Base-by-base conservation (phyloP, 2,797 vertebrate genomes). In the Cryptoprocta ferox region DNA sequence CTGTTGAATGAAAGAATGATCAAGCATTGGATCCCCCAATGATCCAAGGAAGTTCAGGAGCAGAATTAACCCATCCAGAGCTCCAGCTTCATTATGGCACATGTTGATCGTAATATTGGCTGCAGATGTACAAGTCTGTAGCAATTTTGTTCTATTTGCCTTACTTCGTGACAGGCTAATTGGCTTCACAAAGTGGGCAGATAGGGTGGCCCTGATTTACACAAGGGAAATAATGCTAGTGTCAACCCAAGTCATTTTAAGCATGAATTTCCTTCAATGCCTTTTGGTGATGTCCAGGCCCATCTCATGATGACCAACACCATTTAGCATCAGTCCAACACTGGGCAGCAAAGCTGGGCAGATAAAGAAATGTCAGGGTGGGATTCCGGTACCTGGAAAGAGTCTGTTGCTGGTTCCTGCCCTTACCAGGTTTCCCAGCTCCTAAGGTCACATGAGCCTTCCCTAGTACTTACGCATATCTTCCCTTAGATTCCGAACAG, bases 401-500 rank as follows among this genome's bases (percentile, higher is more conserved):
- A 37, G 21, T 85, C 35, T 26, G 4, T 56, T 21, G 0, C 95
- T 90, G 42, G 56, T 39, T 37, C 45, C 45, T 53, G 16, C 59
- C 56, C 73, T 75, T 28, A 21, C 11, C 39, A 61, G 45, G 16
- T 56, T 88, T 79, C 19, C 90, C 61, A 37, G 45, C 13, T 76
- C 79, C 48, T 42, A 19, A 18, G 13, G 16, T 65, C 39, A 78
- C 65, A 73, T 3, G 21, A n/a, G 59, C 32, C 66, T 85, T 95
- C 15, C 73, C 1, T 13, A 89, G 15, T 32, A 97, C 98, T 97
- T 98, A 99, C 99, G 99, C 98, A 37, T 96, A 98, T 92, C 94
- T 83, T 97, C 96, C 95, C 82, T 99, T 11, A 99, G 98, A 65
- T 98, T 99, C 75, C 95, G 98, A 88, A 99, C 7, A 45, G 98